Evolutionary conservation across 2,797 vertebrate genomes (phyloP), one percentile per base, ranked within the genome.

Genomic region (Thaleichthys pacificus): DNA sequence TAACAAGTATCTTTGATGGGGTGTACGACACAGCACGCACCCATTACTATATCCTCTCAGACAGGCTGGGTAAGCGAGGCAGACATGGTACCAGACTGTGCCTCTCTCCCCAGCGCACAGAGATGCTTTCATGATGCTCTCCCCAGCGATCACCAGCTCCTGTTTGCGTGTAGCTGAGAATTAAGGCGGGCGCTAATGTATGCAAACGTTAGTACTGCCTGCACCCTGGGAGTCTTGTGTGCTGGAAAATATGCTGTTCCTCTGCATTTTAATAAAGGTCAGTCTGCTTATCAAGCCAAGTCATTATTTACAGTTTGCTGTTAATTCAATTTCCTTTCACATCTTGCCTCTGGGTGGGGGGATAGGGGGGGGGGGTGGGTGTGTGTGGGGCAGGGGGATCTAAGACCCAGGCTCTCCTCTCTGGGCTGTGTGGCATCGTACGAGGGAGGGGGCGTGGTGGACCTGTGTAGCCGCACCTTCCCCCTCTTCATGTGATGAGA

Each of bases 241-340:
- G 81, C 83, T 81, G 79, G 78, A 77, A 84, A 89, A 89, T 78
- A 84, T 82, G 84, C 80, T 74, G 76, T 79, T 80, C 69, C 78
- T 70, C 80, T 71, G 86, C 82, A 92, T 93, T 90, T 89, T 89
- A 91, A 91, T 90, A 91, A 91, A 91, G 90, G 91, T 93, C 92
- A 92, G 79, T 83, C 79, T 83, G 80, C 85, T 88, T 91, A 89
- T 90, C 89, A 89, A 90, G 84, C 87, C 84, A 85, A 91, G 87
- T 89, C 83, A 86, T 92, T 91, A 92, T 91, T 89, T 87, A 85
- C 80, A 85, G 89, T 90, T 84, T 85, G 77, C 81, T 78, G 78
- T 88, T 91, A 88, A 91, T 89, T 89, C 79, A 88, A 83, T 89
- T 88, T 87, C 76, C 80, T 63, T 30, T 83, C 77, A 69, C 61